phyloP scores from a whole-genome alignment of 2,888 invertebrate genomes.

The Ceratothoa steindachneri region DNA sequence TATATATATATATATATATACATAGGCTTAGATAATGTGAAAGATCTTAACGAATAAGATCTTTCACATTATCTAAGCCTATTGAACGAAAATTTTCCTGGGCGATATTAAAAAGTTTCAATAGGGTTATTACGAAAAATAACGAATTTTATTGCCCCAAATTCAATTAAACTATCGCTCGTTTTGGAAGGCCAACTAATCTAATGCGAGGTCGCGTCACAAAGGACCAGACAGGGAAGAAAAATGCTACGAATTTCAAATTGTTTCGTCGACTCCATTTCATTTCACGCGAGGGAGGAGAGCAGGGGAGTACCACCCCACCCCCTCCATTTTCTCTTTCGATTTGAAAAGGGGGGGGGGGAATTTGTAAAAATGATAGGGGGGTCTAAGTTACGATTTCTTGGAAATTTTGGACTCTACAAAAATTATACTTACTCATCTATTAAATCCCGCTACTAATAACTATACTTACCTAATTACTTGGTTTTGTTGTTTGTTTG shows the following conservation, averaged over 20 bases:
- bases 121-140: background rate
- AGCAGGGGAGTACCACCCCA: too few species aligned
- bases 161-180: slow-evolving; percentile 42
- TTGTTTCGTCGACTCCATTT: slow-evolving; percentile 16
- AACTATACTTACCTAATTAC: too few species aligned
- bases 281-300: slow-evolving; percentile 25
- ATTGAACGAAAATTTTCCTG: background rate
- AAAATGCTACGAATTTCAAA: slow-evolving; percentile 20
- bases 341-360: too few species aligned
- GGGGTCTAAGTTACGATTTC: too few species aligned
- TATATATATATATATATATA: slow-evolving; percentile 20
- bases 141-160: slow-evolving; percentile 39
- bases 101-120: background rate
- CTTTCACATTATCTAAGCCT: background rate
- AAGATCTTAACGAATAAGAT: background rate
- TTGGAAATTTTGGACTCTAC: too few species aligned
- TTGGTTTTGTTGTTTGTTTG: too few species aligned
- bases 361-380: too few species aligned
- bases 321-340: background rate
- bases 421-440: too few species aligned
- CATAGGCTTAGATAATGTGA: too few species aligned
- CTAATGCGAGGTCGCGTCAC: slow-evolving; percentile 39
- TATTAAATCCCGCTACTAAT: too few species aligned
- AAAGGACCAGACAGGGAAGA: slow-evolving; percentile 40
- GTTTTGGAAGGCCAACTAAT: slow-evolving; percentile 25